Base-by-base conservation (phyloP, 2,888 invertebrate species). In the Ophion ventricosus region DNA sequence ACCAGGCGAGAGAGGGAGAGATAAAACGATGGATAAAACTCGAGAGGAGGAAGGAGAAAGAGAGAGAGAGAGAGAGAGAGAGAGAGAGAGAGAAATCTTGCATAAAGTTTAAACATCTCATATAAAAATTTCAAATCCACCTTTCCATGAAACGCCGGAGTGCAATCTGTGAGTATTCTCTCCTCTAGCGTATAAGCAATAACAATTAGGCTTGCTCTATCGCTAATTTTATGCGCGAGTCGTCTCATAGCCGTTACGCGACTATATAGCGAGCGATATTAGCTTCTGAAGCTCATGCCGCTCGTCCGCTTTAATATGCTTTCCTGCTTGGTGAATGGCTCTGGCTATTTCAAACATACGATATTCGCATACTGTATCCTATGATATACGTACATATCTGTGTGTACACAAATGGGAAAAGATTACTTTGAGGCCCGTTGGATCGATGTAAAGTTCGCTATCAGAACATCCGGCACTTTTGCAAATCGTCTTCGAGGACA, bases 221-320 rank as follows among this genome's bases (percentile, higher is more conserved):
- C 89, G 88, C 87, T 90, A 90, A 90, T 90, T 90, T 92, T 90
- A 92, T 91, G 90, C 91, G 87, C 89, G 87, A 88, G 89, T 89
- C 89, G 91, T 91, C 89, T 87, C 87, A 91, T 91, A 91, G 69
- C 61, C 25, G 26, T 35, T 25, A 54, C 61, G 61, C 4, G 54
- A 54, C 66, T 69, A 40, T 26, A 43, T 2, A 77, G 59, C 57
- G 66, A 43, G 49, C 56, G 67, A 26, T 69, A 56, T 64, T 25
- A 61, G 49, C 82, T 79, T 79, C 67, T 82, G 49, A 74, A 29
- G 74, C 69, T 10, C 56, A 74, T 79, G 63, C 74, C 78, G 73
- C 67, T 69, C 20, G 61, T 64, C 67, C 54, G 49, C n/a, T 43
- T 78, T 43, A 20, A 66, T 73, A 69, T 63, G 67, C 78, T 69